Base-by-base conservation (phyloP, 2,888 invertebrate species). In the Melinaea marsaeus region DNA sequence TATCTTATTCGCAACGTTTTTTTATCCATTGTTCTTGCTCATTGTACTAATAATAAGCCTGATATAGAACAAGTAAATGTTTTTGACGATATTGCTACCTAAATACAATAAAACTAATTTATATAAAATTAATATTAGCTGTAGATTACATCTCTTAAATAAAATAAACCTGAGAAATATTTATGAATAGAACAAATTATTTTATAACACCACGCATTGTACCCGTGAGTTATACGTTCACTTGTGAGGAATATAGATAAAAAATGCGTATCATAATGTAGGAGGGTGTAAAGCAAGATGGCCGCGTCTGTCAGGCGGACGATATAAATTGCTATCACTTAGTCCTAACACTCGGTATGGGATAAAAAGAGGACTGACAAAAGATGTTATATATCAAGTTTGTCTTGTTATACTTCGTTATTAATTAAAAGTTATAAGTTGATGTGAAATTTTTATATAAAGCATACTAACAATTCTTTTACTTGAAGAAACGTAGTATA, bases 201-300 rank as follows among this genome's bases (percentile, higher is more conserved):
- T 11, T 51, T 42, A 7, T 32, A 51, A 51, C 51, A 32, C 32
- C 32, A 32, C 32, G 6, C 51, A 51, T 51, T 22, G 32, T 7
- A 51, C 13, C n/a, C 13, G 32, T 35, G 48, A 47, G n/a, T 46
- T 33, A 32, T n/a, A 55, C 54, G 6, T 46, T 34, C 45, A 42
- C 22, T 59, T 22, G 6, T n/a, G 32, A 34, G 22, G 55, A 33
- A 32, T 54, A 13, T 60, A 33, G 34, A 34, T 33, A 46, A 55
- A 55, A 60, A 55, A 47, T 42, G 46, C 13, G 45, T 13, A 13
- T 32, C 33, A 54, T 60, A 55, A 60, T 60, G 35, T 55, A 51
- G 32, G 34, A 13, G 35, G 55, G 47, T 55, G 60, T 60, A 46
- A 55, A 55, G 46, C 60, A 60, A 55, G 60, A 55, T 55, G 55